Evolutionary conservation across 2,797 vertebrate species (phyloP).

Genomic region (Coccyzus lansbergi): DNA sequence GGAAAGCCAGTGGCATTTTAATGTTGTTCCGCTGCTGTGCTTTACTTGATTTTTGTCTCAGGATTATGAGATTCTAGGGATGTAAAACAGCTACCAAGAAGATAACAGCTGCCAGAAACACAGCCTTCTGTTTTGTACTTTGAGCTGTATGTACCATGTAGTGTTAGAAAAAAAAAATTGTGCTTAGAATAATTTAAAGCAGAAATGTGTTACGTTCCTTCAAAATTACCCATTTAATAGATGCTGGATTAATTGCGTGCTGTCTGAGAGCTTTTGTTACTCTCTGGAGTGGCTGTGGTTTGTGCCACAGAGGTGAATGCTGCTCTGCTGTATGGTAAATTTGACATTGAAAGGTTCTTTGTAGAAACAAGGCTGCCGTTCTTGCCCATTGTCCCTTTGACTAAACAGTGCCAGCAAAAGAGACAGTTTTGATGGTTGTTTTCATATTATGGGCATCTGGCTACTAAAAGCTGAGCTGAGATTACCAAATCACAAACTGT

Average conservation of each 20-base stretch:
- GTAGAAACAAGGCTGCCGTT: conserved; percentile 64
- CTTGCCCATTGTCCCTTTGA: conserved; percentile 60
- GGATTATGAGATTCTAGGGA: conserved; percentile 44
- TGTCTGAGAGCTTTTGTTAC: conserved; percentile 71
- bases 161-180: conserved; percentile 52
- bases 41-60: conserved; percentile 44
- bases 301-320: conserved; percentile 70
- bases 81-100: conserved; percentile 24
- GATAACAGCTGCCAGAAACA: conserved; percentile 55
- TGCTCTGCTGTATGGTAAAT: conserved; percentile 60
- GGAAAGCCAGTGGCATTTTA: conserved; percentile 33
- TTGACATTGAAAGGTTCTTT: conserved; percentile 71
- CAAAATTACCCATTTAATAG: conserved; percentile 70
- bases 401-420: conserved; percentile 61
- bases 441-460: conserved; percentile 64
- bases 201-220: conserved; percentile 64
- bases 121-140: conserved; percentile 55
- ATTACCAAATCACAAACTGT: conserved; percentile 54
- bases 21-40: not conserved
- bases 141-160: not conserved
- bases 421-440: conserved; percentile 68
- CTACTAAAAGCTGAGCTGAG: conserved; percentile 55
- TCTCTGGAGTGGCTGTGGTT: conserved; percentile 54
- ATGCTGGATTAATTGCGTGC: conserved; percentile 67
- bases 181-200: conserved; percentile 64